A percentile compares a stretch with the other conserved stretches of the same genome.
Evolutionary conservation across 2,113 vertebrate genomes (phyloP).

Genomic region (Marmota flaviventris): DNA sequence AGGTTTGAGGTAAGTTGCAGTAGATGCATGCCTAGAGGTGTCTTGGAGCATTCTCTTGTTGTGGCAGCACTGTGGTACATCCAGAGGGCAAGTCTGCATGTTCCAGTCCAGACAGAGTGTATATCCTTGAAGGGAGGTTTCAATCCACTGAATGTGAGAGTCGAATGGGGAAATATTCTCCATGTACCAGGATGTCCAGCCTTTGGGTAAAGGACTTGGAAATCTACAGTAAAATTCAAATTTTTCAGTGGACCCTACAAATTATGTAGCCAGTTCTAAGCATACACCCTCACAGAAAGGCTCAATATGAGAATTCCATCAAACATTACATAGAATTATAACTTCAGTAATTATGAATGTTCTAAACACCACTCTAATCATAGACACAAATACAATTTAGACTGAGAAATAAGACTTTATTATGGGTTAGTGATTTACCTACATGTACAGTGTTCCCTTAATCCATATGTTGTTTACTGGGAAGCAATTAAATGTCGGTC

Average conservation of each 20-base stretch:
- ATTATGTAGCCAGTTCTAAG: no score
- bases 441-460: neutral
- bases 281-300: no score
- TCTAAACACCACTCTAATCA: no score
- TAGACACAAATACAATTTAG: neutral
- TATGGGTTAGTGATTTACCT: neutral
- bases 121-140: fast-evolving
- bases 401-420: neutral
- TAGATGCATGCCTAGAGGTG: fast-evolving
- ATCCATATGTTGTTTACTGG: neutral
- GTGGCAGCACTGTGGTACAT: neutral
- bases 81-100: neutral
- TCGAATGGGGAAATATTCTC: fast-evolving
- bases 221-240: neutral
- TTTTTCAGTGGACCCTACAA: neutral
- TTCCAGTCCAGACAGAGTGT: fast-evolving
- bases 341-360: neutral
- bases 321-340: neutral
- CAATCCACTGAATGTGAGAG: fast-evolving
- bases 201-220: neutral
- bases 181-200: fast-evolving
- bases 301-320: fast-evolving
- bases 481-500: neutral
- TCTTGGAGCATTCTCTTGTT: no score
- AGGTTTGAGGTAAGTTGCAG: neutral